Evolutionary conservation across 2,797 vertebrate species (phyloP), one percentile per base, ranked within the genome.

Genomic region (Hippopotamyrus pictus): DNA sequence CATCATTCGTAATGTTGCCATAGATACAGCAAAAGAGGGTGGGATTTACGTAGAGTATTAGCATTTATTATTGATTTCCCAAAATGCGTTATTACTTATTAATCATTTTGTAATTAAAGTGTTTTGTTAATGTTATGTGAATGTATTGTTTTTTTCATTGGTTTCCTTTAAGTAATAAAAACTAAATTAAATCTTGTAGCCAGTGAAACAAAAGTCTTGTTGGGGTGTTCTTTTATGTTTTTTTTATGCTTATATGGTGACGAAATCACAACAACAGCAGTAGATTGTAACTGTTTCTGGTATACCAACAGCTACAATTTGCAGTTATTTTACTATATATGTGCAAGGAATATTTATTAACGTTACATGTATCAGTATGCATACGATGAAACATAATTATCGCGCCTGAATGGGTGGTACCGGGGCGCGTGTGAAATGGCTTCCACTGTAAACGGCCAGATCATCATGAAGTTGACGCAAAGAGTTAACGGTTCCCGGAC

Each of bases 11-110:
- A 76, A 79, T 69, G 85, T 89, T 87, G 48, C 85, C 89, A 87
- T 89, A 89, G 89, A 89, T 79, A 89, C 84, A 25, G 48, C 50
- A 54, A 48, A 33, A 41, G 65, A 33, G 48, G 25, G 33, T 86
- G 44, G 83, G 46, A 29, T 73, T 86, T 69, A 25, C 22, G 19
- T 86, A 86, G 62, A 8, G n/a, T 2, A 29, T 88, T 88, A 46
- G 57, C 19, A 88, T 87, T 33, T 59, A 59, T 87, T 57, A 87
- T 59, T 87, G 17, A 87, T 87, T 59, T 57, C 17, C 33, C n/a
- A 59, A 87, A 54, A 51, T 2, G 8, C 2, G 7, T 53, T 59
- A 59, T 41, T 87, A 46, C 41, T 46, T 46, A 46, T 82, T 82
- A 46, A 82, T 44, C 7, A 82, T 44, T 82, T 46, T 41, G 7